Evolutionary conservation across 2,797 vertebrate genomes (phyloP), one percentile per base, ranked within the genome.

Genomic region (Falco concolor): DNA sequence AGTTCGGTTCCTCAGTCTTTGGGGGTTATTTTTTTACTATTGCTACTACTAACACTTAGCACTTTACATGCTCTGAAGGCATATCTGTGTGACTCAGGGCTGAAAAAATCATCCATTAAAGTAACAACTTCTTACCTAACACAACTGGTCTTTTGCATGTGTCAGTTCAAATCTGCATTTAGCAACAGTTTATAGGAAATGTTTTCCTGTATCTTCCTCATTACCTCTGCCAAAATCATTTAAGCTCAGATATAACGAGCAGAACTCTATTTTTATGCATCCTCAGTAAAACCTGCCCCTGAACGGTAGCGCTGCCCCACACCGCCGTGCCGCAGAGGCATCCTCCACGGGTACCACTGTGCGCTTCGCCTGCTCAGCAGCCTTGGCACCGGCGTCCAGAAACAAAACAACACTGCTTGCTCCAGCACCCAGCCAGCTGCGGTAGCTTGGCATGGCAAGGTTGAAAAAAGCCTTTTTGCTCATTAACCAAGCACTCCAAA

Each of bases 91-190:
- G 1, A 61, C 36, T 34, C 79, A 44, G 74, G 67, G 89, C 84
- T 93, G 78, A 87, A 87, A 97, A 96, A 94, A 90, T 89, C 93
- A 77, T 81, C 93, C 88, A 97, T 94, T 90, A 95, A 81, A 95
- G 93, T 83, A 95, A 91, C 87, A 95, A 57, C 81, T 92, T 80
- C 85, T 85, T 96, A 95, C 86, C 78, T 69, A 89, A 67, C 80
- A 90, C 47, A 85, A 94, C 59, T 7, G 53, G 84, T 93, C 87
- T 86, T 96, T 80, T 63, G 53, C 88, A 87, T 27, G 80, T 84
- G 91, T 84, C 95, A 94, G 69, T 94, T 96, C 89, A 93, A 90
- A 95, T 90, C 87, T 69, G 85, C 59, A 72, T 94, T 95, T 91
- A 95, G 93, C 88, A 74, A 75, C 7, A 89, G 77, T 82, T 93